phyloP scores from a whole-genome alignment of 2,888 invertebrate genomes.

The Omphaloscelis lunosa region DNA sequence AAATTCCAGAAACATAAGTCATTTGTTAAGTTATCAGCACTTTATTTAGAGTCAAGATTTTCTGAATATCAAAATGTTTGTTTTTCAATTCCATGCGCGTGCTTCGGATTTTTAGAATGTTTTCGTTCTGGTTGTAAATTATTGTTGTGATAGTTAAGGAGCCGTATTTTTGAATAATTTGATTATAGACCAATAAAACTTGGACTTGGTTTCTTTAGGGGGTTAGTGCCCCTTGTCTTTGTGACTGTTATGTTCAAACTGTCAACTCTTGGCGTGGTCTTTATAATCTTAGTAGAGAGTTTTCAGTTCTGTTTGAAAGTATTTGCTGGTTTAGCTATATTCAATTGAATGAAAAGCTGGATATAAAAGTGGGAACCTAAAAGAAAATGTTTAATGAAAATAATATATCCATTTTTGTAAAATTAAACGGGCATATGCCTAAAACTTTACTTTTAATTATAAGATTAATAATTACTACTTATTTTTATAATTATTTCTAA shows the following conservation, averaged over 20 bases:
- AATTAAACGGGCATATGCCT: background rate
- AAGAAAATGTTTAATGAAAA: background rate
- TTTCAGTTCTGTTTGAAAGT: background rate
- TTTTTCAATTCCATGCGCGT: constrained; percentile 77
- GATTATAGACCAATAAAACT: constrained; percentile 28
- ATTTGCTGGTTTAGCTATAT: background rate
- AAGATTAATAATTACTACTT: background rate
- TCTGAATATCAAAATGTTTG: constrained; percentile 82
- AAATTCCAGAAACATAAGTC: constrained; percentile 89
- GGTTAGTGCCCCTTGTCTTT: constrained; percentile 21
- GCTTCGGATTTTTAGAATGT: constrained; percentile 76
- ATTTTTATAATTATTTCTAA: background rate
- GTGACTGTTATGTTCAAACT: background rate
- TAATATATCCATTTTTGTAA: background rate
- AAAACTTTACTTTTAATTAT: background rate
- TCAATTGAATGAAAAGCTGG: background rate
- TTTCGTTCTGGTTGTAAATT: constrained; percentile 73
- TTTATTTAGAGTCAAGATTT: constrained; percentile 88
- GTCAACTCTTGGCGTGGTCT: no score
- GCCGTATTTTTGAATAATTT: constrained; percentile 53
- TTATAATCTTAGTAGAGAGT: background rate
- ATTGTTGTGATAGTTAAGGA: constrained; percentile 68
- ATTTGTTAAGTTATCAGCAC: constrained; percentile 90
- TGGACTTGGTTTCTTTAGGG: constrained; percentile 13
- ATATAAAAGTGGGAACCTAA: background rate